Evolutionary conservation across 2,888 invertebrate species (phyloP).

Genomic region (Leistus spinibarbis): DNA sequence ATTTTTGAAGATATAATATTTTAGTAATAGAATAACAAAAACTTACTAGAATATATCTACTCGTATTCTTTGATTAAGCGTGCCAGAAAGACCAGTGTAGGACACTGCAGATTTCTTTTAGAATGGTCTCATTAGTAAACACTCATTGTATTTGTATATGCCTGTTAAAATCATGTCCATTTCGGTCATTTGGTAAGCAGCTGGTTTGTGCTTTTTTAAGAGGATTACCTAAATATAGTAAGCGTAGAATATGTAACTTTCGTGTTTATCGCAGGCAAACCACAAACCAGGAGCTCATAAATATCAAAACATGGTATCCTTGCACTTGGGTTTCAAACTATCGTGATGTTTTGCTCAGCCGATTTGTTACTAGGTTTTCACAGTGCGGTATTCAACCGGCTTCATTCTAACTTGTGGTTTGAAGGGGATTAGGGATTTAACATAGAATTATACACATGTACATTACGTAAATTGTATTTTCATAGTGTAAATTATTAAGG

Average conservation of each 20-base stretch:
- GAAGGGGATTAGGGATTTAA: neutral
- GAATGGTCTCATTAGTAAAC: neutral
- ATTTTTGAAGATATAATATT: no score
- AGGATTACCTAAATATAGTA: neutral
- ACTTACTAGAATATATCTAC: no score
- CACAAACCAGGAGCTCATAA: no score
- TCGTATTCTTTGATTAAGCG: no score
- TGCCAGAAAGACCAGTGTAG: no score
- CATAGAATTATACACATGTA: neutral
- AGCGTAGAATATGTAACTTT: neutral
- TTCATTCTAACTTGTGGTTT: neutral
- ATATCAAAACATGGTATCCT: no score
- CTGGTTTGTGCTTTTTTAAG: neutral
- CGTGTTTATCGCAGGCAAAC: neutral
- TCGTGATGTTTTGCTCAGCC: neutral
- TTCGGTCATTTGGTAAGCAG: neutral
- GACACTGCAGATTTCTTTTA: neutral
- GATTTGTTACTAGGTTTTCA: neutral
- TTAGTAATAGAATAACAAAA: no score
- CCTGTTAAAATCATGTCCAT: neutral
- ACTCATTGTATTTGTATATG: neutral
- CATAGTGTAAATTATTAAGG: no score
- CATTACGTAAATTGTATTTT: no score
- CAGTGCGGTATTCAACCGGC: neutral
- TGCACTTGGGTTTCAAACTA: neutral